A percentile compares a stretch with the other conserved stretches of the same genome.
These are phyloP conservation scores for Asarcornis scutulata DNA, from an alignment of 2,113 vertebrate species.

Conservation along the genomic window DNA sequence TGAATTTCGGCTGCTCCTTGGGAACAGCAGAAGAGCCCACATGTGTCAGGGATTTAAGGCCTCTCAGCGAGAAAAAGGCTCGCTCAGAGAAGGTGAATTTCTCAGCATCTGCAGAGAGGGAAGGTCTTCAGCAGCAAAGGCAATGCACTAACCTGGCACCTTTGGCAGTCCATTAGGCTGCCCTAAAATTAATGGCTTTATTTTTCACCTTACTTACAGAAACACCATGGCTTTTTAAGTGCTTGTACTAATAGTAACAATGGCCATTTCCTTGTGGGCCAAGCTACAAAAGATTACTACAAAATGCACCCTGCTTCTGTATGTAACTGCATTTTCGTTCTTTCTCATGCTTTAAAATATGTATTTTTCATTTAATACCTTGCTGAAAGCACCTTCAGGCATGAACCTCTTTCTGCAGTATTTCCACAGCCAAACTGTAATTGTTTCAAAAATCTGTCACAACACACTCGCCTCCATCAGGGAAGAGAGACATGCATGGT, in stretches of 20 bases:
- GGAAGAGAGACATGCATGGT: slow-evolving; percentile 8
- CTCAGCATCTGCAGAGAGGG: neutral
- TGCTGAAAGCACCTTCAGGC: neutral
- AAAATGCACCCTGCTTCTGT: neutral
- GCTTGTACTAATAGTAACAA: neutral
- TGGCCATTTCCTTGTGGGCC: neutral
- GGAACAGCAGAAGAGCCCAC: neutral
- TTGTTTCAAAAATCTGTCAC: neutral
- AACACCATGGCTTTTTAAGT: neutral
- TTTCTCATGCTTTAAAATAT: neutral
- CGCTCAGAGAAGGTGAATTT: neutral
- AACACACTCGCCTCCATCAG: neutral
- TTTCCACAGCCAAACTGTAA: neutral
- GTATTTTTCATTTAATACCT: neutral
- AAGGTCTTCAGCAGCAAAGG: neutral
- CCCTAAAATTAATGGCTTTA: neutral
- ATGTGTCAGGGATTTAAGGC: too few relatives aligned
- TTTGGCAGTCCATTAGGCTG: too few relatives aligned
- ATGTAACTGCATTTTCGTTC: neutral
- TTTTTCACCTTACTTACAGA: neutral
- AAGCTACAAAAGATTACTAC: neutral
- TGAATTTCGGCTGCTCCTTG: neutral
- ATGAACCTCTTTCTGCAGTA: neutral
- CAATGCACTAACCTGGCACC: rapidly evolving
- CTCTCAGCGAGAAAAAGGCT: neutral